Evolutionary conservation across 1,140 invertebrate genomes (phyloP), one percentile per base, ranked within the genome.

Genomic region (Pomacea maculata): DNA sequence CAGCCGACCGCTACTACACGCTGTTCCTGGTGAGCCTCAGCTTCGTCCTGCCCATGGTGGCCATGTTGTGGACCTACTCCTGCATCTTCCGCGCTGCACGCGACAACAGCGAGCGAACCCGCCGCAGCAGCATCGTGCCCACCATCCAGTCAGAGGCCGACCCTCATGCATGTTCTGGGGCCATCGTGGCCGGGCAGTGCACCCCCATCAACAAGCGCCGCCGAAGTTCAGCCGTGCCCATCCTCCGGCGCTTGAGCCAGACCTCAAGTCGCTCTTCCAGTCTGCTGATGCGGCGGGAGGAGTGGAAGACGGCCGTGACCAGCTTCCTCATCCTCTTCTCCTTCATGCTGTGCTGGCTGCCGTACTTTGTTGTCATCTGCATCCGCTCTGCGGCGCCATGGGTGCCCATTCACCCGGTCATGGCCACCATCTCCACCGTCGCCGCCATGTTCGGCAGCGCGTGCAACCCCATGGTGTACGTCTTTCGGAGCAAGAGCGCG

Each of bases 81-180:
- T 93, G 93, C 65, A 95, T 95, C 79, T 95, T 95, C 85, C 93
- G 92, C 21, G 95, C 95, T 19, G 95, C 95, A 0, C 93, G 94
- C 64, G 93, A 93, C 75, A 96, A 95, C 83, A 95, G 94, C 54
- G 93, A 95, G 84, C 91, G 95, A 54, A 94, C 95, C 79, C 91
- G 95, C 45, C 92, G 94, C 76, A 94, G 93, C 78, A 94, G 94
- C 34, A 93, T 93, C 72, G 90, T 90, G 29, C 87, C 88, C 3
- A 80, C 80, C 21, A 84, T 82, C 72, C 75, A 68, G 65, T 52
- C 85, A 14, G 79, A 68, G 65, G 80, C 34, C 75, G 87, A 84
- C 54, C 76, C 80, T 10, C 81, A 74, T 25, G 34, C 34, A 4
- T 45, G 34, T 6, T 45, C 34, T 2, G 34, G 34, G 3, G 2